phyloP scores from a whole-genome alignment of 2,888 invertebrate genomes.

The Dryobota labecula region DNA sequence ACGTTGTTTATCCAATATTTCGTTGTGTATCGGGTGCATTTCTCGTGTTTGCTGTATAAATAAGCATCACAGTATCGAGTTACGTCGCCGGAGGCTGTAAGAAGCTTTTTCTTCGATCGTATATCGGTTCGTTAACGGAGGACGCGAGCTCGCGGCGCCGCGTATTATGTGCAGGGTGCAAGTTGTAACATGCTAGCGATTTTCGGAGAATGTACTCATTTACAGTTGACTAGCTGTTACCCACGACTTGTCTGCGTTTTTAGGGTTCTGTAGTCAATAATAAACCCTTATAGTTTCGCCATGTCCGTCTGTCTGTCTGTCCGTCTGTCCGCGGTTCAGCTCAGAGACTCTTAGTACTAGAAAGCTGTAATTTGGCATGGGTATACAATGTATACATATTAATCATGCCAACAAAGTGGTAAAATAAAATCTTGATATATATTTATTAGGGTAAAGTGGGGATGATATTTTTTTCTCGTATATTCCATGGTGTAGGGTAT shows the following conservation, averaged over 20 bases:
- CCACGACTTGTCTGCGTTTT: neutral
- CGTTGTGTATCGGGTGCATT: slow-evolving; percentile 33
- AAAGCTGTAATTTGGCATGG: no score
- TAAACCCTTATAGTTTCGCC: no score
- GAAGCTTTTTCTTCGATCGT: slow-evolving; percentile 65
- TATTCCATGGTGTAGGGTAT: no score
- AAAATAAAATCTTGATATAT: no score
- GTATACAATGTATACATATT: no score
- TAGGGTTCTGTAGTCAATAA: no score
- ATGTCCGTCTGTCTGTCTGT: no score
- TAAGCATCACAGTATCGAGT: slow-evolving; percentile 60
- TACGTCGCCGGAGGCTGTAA: slow-evolving; percentile 57
- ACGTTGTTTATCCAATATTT: slow-evolving; percentile 28
- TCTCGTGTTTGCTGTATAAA: slow-evolving; percentile 54
- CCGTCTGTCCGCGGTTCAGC: no score
- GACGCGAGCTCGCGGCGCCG: slow-evolving; percentile 54
- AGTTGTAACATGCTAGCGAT: slow-evolving; percentile 2
- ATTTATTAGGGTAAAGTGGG: no score
- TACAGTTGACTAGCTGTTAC: neutral
- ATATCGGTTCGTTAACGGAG: slow-evolving; percentile 72
- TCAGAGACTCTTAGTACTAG: no score
- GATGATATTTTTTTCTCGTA: no score
- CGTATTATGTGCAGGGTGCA: slow-evolving; percentile 36
- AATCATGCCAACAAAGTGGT: no score
- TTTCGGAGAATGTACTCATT: neutral